phyloP scores from a whole-genome alignment of 2,113 vertebrate species.

The Chlamydotis undulata region DNA sequence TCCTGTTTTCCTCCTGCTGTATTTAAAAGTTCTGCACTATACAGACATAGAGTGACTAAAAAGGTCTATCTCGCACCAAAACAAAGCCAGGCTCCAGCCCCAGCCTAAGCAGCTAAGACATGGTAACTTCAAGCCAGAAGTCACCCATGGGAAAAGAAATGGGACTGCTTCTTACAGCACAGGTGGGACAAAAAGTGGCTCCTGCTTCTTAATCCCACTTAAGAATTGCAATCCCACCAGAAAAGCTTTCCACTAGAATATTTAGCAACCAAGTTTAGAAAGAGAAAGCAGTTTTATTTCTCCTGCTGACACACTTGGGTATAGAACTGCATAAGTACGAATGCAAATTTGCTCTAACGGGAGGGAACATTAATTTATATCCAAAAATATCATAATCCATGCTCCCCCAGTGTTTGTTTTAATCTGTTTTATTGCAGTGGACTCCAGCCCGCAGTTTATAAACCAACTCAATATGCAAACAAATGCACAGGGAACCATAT shows the following conservation, averaged over 20 bases:
- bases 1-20: not conserved
- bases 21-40: not conserved
- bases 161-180: not conserved
- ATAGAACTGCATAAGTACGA: not conserved
- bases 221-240: not conserved
- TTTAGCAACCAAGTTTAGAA: not conserved
- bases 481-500: not conserved
- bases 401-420: not conserved
- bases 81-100: not conserved
- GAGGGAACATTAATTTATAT: not conserved
- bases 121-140: not conserved
- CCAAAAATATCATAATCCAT: not conserved
- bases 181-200: not conserved
- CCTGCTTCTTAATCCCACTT: not conserved
- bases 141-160: not conserved
- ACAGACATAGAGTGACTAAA: fast-evolving
- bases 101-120: not conserved
- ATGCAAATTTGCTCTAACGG: not conserved
- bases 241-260: not conserved
- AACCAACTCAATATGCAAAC: not conserved
- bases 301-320: not conserved
- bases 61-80: not conserved
- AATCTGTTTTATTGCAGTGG: not conserved
- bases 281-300: not conserved
- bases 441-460: not conserved